Evolutionary conservation across 2,888 invertebrate genomes (phyloP), one percentile per base, ranked within the genome.

Genomic region (Ormyrus pomaceus): DNA sequence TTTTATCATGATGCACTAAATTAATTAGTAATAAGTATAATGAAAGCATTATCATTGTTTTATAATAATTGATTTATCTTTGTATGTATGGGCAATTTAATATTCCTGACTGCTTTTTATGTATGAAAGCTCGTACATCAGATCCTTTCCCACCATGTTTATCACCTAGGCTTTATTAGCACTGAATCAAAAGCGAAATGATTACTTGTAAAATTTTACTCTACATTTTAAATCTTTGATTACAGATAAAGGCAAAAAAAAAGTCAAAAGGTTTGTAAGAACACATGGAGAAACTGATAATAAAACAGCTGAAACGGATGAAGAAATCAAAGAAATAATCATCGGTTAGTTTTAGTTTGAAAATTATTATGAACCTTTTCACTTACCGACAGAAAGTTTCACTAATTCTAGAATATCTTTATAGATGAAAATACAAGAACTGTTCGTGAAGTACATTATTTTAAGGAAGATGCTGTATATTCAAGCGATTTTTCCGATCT

Each of bases 391-490:
- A 34, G 4, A 34, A 34, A 34, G 34, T 45, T 19, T 8, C 10
- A 53, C 46, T 58, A 70, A 66, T 53, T 9, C 9, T 51, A 55
- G 45, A 10, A 34, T 46, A 48, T 7, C n/a, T 55, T 79, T 71
- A 4, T 7, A 76, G 80, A 72, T 50, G 76, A 62, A 5, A 51
- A 68, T n/a, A 13, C 56, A 50, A 13, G 50, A 3, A 76, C 71
- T 1, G 66, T 76, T 0, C 75, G 71, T 0, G 80, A 80, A 71
- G 75, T 80, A 9, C 66, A 76, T 34, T 76, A 76, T 8, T 48
- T 80, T 19, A 61, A 55, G 50, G 76, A 80, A 56, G 11, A 64
- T 19, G 13, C 51, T 0, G 19, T 34, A 46, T 50, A 51, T 9
- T 66, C 59, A 8, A n/a, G n/a, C 0, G 69, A 65, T 9, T 71